phyloP scores from a whole-genome alignment of 64 coral and sea anemone species.

The Actinia tenebrosa region DNA sequence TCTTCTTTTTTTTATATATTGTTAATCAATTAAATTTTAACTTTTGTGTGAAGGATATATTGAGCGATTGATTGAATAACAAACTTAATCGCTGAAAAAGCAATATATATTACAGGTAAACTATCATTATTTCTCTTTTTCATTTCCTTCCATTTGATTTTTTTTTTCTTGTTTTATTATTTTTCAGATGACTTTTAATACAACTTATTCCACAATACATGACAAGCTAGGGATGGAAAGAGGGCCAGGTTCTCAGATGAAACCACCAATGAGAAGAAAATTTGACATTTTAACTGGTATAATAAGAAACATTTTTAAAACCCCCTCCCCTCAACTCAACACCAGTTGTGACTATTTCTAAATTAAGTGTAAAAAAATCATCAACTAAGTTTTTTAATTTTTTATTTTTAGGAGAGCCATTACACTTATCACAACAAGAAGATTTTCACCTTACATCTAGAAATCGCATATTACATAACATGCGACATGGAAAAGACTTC shows the following conservation, averaged over 20 bases:
- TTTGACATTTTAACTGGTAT: conserved; percentile 86
- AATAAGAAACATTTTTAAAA: background rate
- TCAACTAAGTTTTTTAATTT: background rate
- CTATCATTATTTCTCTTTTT: background rate
- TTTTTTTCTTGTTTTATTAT: background rate
- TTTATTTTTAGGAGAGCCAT: background rate
- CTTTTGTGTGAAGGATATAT: too few relatives aligned
- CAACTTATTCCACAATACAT: conserved; percentile 80
- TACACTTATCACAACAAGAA: background rate
- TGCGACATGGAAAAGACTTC: background rate
- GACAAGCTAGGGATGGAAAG: conserved; percentile 55
- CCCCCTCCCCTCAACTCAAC: too few relatives aligned
- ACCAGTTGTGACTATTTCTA: background rate
- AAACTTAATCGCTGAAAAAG: too few relatives aligned
- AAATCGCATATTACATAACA: conserved; percentile 13
- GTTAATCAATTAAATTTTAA: too few relatives aligned
- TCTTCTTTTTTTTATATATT: too few relatives aligned
- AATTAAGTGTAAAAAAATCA: background rate
- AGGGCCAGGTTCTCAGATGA: conserved; percentile 53
- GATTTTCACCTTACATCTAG: conserved; percentile 6
- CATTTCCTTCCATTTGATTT: background rate
- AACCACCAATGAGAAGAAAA: conserved; percentile 1
- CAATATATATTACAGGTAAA: too few relatives aligned
- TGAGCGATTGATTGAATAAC: too few relatives aligned
- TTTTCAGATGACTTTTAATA: conserved; percentile 73